These are phyloP conservation scores for Melitaea athalia DNA, from an alignment of 2,888 invertebrate species.

Conservation along the genomic window DNA sequence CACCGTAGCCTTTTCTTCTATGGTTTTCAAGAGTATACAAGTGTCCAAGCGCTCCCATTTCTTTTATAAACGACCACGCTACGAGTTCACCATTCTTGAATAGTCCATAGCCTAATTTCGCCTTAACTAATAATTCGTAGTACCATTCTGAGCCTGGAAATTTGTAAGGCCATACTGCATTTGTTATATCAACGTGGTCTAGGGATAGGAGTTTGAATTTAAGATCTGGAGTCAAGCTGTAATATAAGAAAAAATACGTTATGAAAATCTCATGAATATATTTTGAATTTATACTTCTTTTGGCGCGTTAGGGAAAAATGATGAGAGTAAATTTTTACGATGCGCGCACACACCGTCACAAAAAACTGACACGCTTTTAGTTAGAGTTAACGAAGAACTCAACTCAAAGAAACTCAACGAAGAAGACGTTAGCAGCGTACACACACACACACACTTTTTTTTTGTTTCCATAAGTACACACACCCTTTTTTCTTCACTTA, in stretches of 20 bases:
- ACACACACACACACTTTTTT: too few species aligned
- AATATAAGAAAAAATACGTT: constrained; percentile 31
- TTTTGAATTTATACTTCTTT: too few species aligned
- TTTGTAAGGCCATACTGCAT: constrained; percentile 58
- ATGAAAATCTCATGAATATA: too few species aligned
- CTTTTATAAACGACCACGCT: constrained; percentile 58
- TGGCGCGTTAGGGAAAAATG: too few species aligned
- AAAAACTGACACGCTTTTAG: too few species aligned
- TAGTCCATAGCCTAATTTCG: constrained; percentile 57
- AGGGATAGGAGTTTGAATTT: constrained; percentile 48
- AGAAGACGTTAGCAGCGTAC: too few species aligned
- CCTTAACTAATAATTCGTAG: constrained; percentile 53
- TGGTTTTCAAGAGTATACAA: constrained; percentile 57
- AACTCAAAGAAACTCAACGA: too few species aligned
- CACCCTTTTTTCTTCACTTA: too few species aligned
- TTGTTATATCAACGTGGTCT: constrained; percentile 49
- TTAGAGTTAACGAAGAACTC: too few species aligned
- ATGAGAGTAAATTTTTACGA: too few species aligned
- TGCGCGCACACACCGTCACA: too few species aligned
- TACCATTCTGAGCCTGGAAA: constrained; percentile 50
- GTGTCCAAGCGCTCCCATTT: constrained; percentile 58
- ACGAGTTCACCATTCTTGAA: constrained; percentile 47
- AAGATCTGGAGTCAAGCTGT: constrained; percentile 49
- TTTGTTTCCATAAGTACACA: too few species aligned
- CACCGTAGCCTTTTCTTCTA: constrained; percentile 60